Evolutionary conservation across 2,888 invertebrate genomes (phyloP), one percentile per base, ranked within the genome.

Genomic region (Cylindroiulus punctatus): DNA sequence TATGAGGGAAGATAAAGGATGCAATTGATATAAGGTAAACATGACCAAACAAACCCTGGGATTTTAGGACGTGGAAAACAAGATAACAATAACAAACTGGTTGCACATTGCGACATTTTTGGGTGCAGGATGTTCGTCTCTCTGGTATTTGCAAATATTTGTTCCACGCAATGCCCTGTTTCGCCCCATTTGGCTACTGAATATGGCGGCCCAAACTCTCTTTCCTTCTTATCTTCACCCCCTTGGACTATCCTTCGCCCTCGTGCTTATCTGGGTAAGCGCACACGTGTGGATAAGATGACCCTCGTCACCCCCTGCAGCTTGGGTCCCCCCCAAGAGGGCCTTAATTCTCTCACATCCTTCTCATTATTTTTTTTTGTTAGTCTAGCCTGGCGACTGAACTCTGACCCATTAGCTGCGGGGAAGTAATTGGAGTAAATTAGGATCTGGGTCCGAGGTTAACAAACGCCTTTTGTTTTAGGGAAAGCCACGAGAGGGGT

Each of bases 271-370:
- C 26, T 26, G 65, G 65, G 19, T 7, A 65, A 65, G 65, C 19
- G 65, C 65, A 65, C 65, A 65, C 65, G 65, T 65, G 65, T 65
- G 17, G 22, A 65, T 65, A 65, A 65, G 65, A 65, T 65, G 65
- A 65, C 65, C 65, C 65, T 65, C 8, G 65, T 2, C 65, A 22
- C 19, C 65, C 65, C 65, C 65, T 26, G 65, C 65, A 65, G 65
- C 65, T 65, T 65, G 65, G 65, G 22, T 65, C 65, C 26, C 65
- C 57, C 57, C 2, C 10, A 4, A 65, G 65, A 65, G 65, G 65
- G 65, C 8, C 65, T 65, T 52, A 52, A 52, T 52, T 52, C 17
- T 52, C 52, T 52, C 52, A 52, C 52, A 52, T 65, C 26, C 65
- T 22, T 26, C 26, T 65, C 65, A 26, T 26, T 26, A 65, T 65